Evolutionary conservation across 2,113 vertebrate species (phyloP).

Genomic region (Brachypteracias leptosomus): DNA sequence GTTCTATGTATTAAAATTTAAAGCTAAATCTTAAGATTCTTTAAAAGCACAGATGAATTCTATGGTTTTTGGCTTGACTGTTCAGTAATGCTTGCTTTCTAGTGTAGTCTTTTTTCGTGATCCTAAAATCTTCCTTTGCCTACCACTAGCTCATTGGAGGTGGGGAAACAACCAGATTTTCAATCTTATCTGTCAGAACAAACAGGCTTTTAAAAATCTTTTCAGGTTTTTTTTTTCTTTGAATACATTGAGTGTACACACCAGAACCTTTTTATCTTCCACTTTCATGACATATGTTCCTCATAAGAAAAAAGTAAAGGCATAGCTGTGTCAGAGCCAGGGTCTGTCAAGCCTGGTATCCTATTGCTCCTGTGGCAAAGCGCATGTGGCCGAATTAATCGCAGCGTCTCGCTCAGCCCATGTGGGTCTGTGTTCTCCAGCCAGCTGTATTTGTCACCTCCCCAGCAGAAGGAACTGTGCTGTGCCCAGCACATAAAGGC

Average conservation of each 20-base stretch:
- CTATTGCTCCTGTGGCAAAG: neutral
- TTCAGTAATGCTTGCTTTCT: neutral
- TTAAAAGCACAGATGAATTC: neutral
- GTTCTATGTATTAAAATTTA: neutral
- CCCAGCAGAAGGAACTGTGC: neutral
- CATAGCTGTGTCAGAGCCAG: neutral
- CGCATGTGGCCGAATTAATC: neutral
- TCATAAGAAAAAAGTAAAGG: neutral
- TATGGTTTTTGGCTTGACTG: neutral
- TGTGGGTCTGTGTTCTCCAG: neutral
- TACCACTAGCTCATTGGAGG: neutral
- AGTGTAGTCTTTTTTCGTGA: neutral
- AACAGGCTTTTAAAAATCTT: neutral
- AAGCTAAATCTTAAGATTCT: neutral
- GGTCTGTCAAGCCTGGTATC: neutral
- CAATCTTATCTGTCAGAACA: neutral
- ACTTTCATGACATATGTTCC: neutral
- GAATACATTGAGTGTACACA: neutral
- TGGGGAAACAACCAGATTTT: neutral
- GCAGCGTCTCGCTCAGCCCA: neutral
- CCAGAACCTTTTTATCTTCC: neutral
- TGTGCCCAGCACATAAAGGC: neutral
- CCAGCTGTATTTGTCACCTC: neutral
- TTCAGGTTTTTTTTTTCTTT: neutral
- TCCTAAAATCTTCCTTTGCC: neutral